Base-by-base conservation (phyloP, 64 coral and sea anemone species). In the Porites australiensis region DNA sequence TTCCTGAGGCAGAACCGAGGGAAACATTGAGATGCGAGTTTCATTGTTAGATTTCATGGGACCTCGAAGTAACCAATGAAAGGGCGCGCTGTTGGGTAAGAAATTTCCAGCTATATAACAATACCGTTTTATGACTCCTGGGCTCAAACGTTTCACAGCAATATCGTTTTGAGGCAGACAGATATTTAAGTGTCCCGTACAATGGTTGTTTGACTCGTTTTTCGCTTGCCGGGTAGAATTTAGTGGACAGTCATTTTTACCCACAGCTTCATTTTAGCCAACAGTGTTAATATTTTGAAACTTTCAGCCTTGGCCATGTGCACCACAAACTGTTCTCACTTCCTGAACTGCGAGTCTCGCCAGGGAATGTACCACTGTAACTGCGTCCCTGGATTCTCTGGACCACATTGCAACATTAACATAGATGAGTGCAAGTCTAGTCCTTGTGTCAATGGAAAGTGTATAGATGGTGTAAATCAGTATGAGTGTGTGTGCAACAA, bases 401-500 rank as follows among this genome's bases (percentile, higher is more conserved):
- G 93, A 15, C 58, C n/a, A n/a, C 66, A 82, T 49, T 94, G 93
- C 85, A 60, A 84, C 50, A 43, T 86, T 22, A 83, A 94, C 48
- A 89, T 94, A 49, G 58, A 94, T 23, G 93, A 94, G 9, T 94
- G 93, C 58, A 27, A 52, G 4, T 70, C 87, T 12, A 83, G 81
- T 12, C 87, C 93, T 27, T 94, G 93, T 77, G 46, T 77, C 43
- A 69, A 94, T 77, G 93, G 93, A 7, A 80, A 71, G 44, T 94
- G 93, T 76, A 21, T 67, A 3, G 93, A 94, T 89, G 93, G 71
- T 81, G 52, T 94, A 10, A 78, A 77, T 46, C 68, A 64, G 15
- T 94, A 94, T 76, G 75, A 88, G 16, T 94, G 93, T 58, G 87
- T 75, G 16, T 94, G 93, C 54, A 44, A 82, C n/a, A 77, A 74